Evolutionary conservation across 2,797 vertebrate species (phyloP).

Genomic region (Microchirus variegatus): DNA sequence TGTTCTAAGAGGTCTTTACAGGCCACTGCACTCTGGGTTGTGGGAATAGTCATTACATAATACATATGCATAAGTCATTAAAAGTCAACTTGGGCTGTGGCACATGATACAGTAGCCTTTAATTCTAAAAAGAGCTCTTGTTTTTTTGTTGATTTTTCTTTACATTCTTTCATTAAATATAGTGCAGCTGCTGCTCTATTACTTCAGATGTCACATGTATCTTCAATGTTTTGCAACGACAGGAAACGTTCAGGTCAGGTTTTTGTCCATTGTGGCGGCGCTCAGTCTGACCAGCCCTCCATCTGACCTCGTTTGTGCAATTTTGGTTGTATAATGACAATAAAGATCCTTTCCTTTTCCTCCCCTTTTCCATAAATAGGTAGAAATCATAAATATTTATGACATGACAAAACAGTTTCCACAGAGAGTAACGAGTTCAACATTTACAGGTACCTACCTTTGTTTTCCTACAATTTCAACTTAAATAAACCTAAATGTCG

Average conservation of each 20-base stretch:
- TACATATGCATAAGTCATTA: constrained; percentile 23
- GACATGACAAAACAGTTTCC: not conserved
- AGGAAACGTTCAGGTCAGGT: too few species aligned
- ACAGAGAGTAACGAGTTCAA: not conserved
- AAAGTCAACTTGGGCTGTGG: constrained; percentile 3
- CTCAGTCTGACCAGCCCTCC: too few species aligned
- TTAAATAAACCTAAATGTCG: not conserved
- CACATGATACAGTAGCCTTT: constrained; percentile 3
- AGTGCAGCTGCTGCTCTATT: too few species aligned
- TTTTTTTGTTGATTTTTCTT: too few species aligned
- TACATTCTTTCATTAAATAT: too few species aligned
- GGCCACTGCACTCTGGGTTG: constrained; percentile 35
- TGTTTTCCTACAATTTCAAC: not conserved
- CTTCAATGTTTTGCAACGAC: too few species aligned
- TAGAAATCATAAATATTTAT: not conserved
- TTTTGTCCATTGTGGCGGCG: too few species aligned
- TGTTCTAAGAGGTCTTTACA: constrained; percentile 40
- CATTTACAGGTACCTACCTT: not conserved
- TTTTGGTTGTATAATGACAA: too few species aligned
- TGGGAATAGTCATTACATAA: constrained; percentile 25
- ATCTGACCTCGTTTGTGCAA: too few species aligned
- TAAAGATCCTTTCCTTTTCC: too few species aligned
- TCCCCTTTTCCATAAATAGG: constrained; percentile 26
- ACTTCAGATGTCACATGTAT: too few species aligned
- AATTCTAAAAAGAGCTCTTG: not conserved